Conservation (phyloP, 2,888 invertebrate species). For the Hirudinaria manillensis region DNA sequence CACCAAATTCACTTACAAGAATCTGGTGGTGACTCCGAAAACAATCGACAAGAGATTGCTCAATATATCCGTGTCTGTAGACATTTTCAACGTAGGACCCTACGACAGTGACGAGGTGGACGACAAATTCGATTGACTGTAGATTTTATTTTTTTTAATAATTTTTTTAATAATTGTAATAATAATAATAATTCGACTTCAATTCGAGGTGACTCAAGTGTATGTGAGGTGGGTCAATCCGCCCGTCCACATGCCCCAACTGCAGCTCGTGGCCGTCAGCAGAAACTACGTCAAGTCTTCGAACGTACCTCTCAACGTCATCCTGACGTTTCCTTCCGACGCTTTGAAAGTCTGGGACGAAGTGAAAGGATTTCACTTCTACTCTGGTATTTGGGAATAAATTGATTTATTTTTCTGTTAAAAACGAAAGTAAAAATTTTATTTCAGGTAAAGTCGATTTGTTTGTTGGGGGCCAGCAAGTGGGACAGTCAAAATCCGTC, state of each 20-base stretch:
- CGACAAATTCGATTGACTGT: background rate
- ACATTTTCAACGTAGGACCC: slow-evolving; percentile 43
- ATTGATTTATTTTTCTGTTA: background rate
- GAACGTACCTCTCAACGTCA: slow-evolving; percentile 32
- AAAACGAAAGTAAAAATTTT: background rate
- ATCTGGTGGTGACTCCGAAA: slow-evolving; percentile 27
- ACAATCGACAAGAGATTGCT: slow-evolving; percentile 3
- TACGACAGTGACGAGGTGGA: slow-evolving; percentile 46
- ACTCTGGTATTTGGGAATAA: slow-evolving; percentile 18
- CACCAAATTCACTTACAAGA: slow-evolving; percentile 35
- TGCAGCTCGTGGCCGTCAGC: slow-evolving; percentile 44
- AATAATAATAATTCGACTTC: slow-evolving; percentile 27
- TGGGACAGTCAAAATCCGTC: slow-evolving; percentile 41
- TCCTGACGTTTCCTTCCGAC: slow-evolving; percentile 39
- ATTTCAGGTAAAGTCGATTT: slow-evolving; percentile 42
- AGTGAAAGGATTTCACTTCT: slow-evolving; percentile 18
- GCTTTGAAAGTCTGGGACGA: slow-evolving; percentile 44
- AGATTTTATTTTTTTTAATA: background rate
- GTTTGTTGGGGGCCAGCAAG: slow-evolving; percentile 44
- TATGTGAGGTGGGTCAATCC: slow-evolving; percentile 45
- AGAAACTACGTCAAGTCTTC: slow-evolving; percentile 29
- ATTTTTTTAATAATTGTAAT: slow-evolving; percentile 10
- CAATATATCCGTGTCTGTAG: slow-evolving; percentile 35
- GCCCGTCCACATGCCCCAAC: slow-evolving; percentile 42
- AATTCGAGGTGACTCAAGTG: slow-evolving; percentile 44